Evolutionary conservation across 2,888 invertebrate genomes (phyloP).

Genomic region (Eugnorisma glareosa): DNA sequence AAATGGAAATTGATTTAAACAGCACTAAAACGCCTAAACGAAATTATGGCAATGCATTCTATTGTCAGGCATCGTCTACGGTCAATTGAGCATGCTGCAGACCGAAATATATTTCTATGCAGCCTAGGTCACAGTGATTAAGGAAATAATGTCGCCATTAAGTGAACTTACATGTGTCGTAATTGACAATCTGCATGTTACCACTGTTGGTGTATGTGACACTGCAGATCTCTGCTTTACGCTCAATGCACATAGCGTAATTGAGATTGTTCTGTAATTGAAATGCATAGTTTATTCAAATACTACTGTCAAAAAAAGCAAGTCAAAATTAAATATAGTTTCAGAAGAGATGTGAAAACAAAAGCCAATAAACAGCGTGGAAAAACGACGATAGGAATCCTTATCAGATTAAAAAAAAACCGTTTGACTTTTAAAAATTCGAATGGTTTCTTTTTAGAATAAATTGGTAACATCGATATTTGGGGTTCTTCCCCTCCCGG

Average conservation of each 20-base stretch:
- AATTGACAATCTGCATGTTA: constrained; percentile 92
- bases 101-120: background rate
- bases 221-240: constrained; percentile 91
- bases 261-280: constrained; percentile 93
- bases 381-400: background rate
- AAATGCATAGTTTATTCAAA: constrained; percentile 17
- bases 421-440: background rate
- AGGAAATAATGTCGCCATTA: constrained; percentile 19
- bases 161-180: constrained; percentile 90
- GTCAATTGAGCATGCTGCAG: background rate
- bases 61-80: background rate
- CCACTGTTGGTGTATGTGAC: constrained; percentile 91
- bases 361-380: background rate
- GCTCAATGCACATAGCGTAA: constrained; percentile 93
- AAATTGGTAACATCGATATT: background rate
- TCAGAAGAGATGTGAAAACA: background rate
- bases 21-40: background rate
- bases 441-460: background rate
- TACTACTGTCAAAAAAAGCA: background rate
- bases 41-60: background rate
- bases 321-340: background rate
- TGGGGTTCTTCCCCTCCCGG: background rate
- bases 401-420: background rate
- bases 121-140: constrained; percentile 16
- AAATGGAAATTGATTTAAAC: too few species aligned